Conservation (phyloP, 1,140 invertebrate genomes). For the Coptotermes formosanus region DNA sequence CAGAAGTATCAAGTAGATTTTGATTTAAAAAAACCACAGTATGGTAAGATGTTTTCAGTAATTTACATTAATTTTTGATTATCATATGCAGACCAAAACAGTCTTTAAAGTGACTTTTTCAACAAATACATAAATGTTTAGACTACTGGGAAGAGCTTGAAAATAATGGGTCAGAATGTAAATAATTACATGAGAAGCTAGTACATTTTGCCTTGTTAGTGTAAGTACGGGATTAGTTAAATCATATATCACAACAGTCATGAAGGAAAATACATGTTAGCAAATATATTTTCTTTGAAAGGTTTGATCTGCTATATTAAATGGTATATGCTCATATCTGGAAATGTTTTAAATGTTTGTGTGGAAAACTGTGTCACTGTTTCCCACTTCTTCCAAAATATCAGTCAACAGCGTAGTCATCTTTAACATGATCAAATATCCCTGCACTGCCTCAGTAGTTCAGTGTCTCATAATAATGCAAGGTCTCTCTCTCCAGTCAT, state of each 20-base stretch:
- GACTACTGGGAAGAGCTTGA: neutral
- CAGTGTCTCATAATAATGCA: too few species aligned
- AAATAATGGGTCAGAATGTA: neutral
- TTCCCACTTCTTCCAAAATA: too few species aligned
- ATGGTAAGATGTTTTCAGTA: constrained; percentile 53
- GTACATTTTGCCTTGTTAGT: neutral
- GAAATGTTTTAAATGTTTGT: constrained; percentile 44
- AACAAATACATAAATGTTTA: neutral
- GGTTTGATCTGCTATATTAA: neutral
- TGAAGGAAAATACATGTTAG: neutral
- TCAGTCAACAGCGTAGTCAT: too few species aligned
- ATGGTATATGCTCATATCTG: constrained; percentile 38
- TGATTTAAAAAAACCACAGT: neutral
- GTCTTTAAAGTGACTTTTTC: neutral
- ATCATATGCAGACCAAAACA: neutral
- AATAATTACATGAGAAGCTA: neutral
- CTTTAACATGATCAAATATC: too few species aligned
- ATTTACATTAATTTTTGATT: neutral
- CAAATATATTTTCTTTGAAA: neutral
- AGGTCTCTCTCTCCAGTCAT: too few species aligned
- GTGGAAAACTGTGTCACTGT: neutral
- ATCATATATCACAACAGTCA: neutral
- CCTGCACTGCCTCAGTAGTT: too few species aligned
- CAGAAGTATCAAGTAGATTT: neutral
- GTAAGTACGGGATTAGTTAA: neutral